Evolutionary conservation across 1,140 invertebrate genomes (phyloP).

Genomic region (Thalassaphorura encarpata): DNA sequence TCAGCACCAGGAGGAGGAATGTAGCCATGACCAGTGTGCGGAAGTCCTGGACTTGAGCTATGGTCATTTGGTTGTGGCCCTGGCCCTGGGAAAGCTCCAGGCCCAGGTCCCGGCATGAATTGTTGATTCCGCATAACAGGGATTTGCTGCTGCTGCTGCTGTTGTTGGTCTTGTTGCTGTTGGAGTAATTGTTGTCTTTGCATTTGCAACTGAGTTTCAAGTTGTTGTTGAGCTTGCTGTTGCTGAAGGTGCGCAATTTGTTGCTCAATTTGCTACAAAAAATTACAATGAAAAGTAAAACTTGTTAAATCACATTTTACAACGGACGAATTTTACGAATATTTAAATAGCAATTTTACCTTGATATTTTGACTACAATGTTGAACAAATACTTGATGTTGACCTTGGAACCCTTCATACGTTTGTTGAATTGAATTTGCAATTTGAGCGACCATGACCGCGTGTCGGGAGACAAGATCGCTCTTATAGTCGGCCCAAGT

Average conservation of each 20-base stretch:
- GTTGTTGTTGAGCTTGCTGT: constrained; percentile 42
- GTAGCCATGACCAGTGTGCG: background rate
- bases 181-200: constrained; percentile 24
- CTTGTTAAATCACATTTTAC: background rate
- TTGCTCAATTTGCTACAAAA: constrained; percentile 28
- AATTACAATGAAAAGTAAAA: too few relatives aligned
- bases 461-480: constrained; percentile 65
- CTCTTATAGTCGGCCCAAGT: constrained; percentile 77
- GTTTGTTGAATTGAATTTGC: constrained; percentile 61
- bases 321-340: background rate
- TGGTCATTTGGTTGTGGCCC: too few relatives aligned
- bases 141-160: constrained; percentile 42
- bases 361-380: constrained; percentile 84
- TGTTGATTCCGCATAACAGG: constrained; percentile 1
- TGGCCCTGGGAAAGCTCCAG: too few relatives aligned
- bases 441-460: constrained; percentile 60
- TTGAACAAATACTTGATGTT: constrained; percentile 87
- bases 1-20: background rate
- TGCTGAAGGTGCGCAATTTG: constrained; percentile 29
- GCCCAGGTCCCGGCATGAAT: too few relatives aligned
- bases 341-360: constrained; percentile 34
- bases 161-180: constrained; percentile 37
- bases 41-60: too few relatives aligned
- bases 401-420: constrained; percentile 71
- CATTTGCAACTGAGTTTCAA: too few relatives aligned